phyloP scores from a whole-genome alignment of 2,797 vertebrate genomes.

The Tragelaphus eurycerus region DNA sequence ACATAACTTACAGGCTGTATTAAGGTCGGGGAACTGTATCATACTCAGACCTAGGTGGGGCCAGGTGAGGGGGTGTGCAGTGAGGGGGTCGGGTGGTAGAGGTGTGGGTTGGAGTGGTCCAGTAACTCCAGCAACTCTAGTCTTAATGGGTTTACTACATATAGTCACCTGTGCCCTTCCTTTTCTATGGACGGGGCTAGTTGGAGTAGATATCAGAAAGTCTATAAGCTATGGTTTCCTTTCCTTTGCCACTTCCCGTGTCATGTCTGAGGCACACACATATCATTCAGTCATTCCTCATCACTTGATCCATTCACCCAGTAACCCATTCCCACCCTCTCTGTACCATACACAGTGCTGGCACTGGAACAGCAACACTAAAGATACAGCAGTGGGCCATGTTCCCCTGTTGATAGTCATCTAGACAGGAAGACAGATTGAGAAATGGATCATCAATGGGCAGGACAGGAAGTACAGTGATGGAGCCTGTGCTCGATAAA shows the following conservation, averaged over 20 bases:
- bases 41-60: neutral
- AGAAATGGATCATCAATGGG: neutral
- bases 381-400: neutral
- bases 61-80: too few relatives aligned
- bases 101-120: neutral
- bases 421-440: neutral
- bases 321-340: neutral
- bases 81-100: neutral
- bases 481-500: neutral
- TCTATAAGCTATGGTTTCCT: neutral
- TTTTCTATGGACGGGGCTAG: accelerated
- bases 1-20: neutral
- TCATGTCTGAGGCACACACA: neutral
- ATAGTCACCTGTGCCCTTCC: neutral
- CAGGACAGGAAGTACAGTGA: neutral
- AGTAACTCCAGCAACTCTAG: neutral
- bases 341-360: neutral
- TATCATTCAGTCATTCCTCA: neutral
- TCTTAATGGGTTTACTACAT: neutral
- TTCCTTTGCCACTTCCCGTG: neutral
- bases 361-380: accelerated
- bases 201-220: neutral
- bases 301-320: neutral
- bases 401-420: neutral
- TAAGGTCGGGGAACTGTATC: neutral